phyloP scores from a whole-genome alignment of 2,888 invertebrate species.

The Anticlea derivata region DNA sequence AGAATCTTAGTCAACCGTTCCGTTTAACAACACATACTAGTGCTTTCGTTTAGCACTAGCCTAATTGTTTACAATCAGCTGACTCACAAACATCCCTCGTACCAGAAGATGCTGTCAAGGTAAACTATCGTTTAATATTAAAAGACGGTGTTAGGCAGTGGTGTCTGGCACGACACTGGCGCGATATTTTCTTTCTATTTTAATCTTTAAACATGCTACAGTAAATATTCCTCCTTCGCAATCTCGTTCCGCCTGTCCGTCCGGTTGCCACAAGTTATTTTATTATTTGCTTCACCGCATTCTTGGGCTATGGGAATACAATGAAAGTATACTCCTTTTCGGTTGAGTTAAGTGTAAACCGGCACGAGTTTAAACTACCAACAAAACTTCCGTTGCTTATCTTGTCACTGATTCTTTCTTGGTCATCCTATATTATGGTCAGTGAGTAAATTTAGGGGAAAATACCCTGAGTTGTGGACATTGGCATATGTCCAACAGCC shows the following conservation, averaged over 20 bases:
- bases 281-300: constrained; percentile 34
- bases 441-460: no score
- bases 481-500: no score
- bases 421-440: no score
- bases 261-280: constrained; percentile 31
- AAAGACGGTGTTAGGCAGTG: neutral
- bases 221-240: constrained; percentile 13
- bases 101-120: neutral
- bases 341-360: neutral
- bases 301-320: constrained; percentile 26
- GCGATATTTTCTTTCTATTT: constrained; percentile 1
- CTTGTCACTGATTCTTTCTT: no score
- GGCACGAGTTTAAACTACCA: no score
- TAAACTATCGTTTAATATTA: no score
- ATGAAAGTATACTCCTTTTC: constrained; percentile 8
- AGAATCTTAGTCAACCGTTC: no score
- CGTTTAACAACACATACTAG: no score
- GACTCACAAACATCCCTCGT: neutral
- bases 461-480: no score
- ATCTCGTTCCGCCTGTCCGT: constrained; percentile 24
- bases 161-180: neutral
- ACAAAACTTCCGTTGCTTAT: no score
- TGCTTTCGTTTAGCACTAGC: neutral
- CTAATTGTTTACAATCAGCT: neutral
- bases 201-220: constrained; percentile 13